phyloP scores from a whole-genome alignment of 2,797 vertebrate genomes.

The Tadarida brasiliensis region DNA sequence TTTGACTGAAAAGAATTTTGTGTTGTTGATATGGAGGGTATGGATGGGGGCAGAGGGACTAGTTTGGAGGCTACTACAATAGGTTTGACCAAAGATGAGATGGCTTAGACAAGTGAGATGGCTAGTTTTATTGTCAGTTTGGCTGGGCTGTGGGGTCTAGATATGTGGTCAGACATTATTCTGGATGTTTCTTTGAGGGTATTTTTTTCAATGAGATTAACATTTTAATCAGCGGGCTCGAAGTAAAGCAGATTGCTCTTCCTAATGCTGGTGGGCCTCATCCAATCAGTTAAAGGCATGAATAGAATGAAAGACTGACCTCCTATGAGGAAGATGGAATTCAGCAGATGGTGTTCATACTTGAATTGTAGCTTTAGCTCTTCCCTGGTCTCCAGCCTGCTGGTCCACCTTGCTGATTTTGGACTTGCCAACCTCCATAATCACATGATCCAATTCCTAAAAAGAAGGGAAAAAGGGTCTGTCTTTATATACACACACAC shows the following conservation, averaged over 20 bases:
- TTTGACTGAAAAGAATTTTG: not conserved
- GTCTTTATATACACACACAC: accelerated
- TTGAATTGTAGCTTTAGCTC: not conserved
- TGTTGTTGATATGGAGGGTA: not conserved
- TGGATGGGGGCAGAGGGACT: not conserved
- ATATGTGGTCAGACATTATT: not conserved
- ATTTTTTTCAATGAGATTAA: not conserved
- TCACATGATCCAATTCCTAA: not conserved
- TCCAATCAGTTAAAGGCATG: not conserved
- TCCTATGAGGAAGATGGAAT: not conserved
- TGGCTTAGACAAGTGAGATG: not conserved
- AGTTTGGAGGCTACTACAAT: not conserved
- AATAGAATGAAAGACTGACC: not conserved
- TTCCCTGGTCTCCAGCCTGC: not conserved
- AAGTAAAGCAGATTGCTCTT: not conserved
- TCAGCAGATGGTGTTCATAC: not conserved
- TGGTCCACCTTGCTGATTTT: not conserved
- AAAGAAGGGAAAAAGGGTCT: not conserved
- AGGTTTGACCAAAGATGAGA: not conserved
- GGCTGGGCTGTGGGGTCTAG: not conserved
- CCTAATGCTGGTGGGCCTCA: not conserved
- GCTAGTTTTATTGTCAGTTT: not conserved
- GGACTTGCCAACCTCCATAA: not conserved
- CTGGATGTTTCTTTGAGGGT: not conserved
- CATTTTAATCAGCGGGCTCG: not conserved